Evolutionary conservation across 2,797 vertebrate species (phyloP).

Genomic region (Characodon lateralis): DNA sequence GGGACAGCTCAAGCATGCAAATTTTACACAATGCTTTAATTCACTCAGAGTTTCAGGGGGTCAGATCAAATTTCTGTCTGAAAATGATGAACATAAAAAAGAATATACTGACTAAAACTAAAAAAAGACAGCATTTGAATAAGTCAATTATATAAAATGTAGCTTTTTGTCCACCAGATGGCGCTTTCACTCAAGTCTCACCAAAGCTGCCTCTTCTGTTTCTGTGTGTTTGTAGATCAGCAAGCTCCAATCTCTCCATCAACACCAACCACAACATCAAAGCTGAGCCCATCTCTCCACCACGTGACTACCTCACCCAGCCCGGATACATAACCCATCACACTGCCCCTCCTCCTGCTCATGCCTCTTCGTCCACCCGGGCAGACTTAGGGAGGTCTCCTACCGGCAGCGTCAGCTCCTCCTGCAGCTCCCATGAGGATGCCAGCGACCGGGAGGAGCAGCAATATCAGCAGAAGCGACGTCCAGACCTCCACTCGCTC

Average conservation of each 20-base stretch:
- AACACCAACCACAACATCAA: constrained; percentile 91
- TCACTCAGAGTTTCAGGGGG: not conserved
- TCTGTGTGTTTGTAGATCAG: constrained; percentile 73
- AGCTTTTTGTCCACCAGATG: constrained; percentile 20
- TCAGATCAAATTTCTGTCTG: not conserved
- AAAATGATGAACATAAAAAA: not conserved
- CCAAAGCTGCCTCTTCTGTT: not conserved
- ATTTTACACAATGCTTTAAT: not conserved
- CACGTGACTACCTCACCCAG: constrained; percentile 86
- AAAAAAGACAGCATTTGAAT: not conserved
- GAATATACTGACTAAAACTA: not conserved
- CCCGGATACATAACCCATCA: constrained; percentile 83
- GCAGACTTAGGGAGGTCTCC: constrained; percentile 91
- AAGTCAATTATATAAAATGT: not conserved
- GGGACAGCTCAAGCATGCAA: not conserved
- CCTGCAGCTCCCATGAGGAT: constrained; percentile 94
- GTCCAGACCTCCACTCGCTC: constrained; percentile 84
- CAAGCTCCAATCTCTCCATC: constrained; percentile 86
- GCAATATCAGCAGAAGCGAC: constrained; percentile 75
- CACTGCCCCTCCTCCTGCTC: constrained; percentile 49
- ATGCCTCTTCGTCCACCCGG: constrained; percentile 59
- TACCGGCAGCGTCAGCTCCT: constrained; percentile 91
- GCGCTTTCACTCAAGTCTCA: not conserved
- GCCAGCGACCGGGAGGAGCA: constrained; percentile 92
- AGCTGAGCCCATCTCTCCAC: constrained; percentile 92